Conservation (phyloP, 2,888 invertebrate species). For the Frankliniella intonsa region DNA sequence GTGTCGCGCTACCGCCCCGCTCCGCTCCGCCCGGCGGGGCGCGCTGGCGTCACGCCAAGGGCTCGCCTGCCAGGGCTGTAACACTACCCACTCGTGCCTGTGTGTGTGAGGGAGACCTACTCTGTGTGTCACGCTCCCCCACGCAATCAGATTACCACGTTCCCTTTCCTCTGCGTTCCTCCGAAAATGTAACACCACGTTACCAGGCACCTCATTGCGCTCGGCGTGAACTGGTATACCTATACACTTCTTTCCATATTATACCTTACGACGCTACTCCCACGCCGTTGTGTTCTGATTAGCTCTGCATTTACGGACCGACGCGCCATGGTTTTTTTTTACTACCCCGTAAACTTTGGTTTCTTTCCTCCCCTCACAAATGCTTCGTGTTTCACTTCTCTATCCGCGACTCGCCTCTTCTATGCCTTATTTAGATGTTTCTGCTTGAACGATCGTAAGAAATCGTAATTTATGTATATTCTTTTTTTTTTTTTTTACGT, state of each 20-base stretch:
- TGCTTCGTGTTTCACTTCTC: background rate
- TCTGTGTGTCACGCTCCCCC: too few species aligned
- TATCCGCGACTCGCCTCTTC: background rate
- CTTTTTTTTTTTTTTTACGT: too few species aligned
- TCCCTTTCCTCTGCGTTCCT: too few species aligned
- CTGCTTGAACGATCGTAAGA: too few species aligned
- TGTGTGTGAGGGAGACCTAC: too few species aligned
- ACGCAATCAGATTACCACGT: too few species aligned
- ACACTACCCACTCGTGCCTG: background rate
- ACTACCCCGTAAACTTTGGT: background rate
- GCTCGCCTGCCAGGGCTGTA: background rate
- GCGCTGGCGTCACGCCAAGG: background rate
- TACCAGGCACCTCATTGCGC: background rate
- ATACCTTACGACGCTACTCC: too few species aligned
- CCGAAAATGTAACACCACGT: too few species aligned
- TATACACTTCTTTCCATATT: too few species aligned
- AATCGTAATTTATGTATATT: too few species aligned
- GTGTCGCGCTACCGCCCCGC: too few species aligned
- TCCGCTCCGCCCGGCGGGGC: too few species aligned
- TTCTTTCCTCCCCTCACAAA: background rate
- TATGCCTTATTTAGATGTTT: background rate
- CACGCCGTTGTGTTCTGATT: background rate
- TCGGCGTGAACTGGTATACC: background rate
- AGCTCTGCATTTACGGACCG: conserved; percentile 18
- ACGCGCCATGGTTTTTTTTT: background rate